Conservation (phyloP, 2,113 vertebrate species). For the Jacana jacana region DNA sequence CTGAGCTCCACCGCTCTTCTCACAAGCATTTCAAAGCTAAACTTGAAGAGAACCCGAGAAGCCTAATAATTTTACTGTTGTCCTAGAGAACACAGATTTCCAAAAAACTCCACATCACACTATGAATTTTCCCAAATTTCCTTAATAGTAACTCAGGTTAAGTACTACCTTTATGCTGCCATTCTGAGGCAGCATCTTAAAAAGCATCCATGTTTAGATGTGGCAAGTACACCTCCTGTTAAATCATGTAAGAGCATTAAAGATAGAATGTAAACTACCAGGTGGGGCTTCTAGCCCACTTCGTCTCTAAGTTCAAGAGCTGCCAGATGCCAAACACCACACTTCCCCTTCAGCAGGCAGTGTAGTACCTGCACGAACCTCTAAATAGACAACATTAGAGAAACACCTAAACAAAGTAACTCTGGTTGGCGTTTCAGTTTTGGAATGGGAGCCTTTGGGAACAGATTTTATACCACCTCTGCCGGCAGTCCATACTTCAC, state of each 20-base stretch:
- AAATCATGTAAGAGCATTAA: neutral
- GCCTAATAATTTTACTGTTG: neutral
- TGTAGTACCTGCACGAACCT: neutral
- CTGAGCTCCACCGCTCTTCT: neutral
- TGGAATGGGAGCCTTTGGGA: neutral
- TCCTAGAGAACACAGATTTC: neutral
- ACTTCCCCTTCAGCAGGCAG: neutral
- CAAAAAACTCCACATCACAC: neutral
- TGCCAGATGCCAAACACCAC: neutral
- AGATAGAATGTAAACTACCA: neutral
- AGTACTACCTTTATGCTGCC: neutral
- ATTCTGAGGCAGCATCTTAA: neutral
- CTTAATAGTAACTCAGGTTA: neutral
- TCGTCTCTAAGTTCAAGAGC: neutral
- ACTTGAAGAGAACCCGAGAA: neutral
- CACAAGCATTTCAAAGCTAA: neutral
- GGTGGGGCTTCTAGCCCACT: neutral
- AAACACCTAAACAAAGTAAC: neutral
- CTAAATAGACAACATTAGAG: neutral
- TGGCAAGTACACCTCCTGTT: neutral
- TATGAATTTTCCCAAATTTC: neutral
- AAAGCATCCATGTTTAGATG: neutral
- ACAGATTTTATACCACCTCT: neutral
- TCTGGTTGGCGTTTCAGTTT: neutral
- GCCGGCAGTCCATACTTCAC: neutral